Evolutionary conservation across 2,113 vertebrate genomes (phyloP), one percentile per base, ranked within the genome.

Genomic region (Lepus americanus): DNA sequence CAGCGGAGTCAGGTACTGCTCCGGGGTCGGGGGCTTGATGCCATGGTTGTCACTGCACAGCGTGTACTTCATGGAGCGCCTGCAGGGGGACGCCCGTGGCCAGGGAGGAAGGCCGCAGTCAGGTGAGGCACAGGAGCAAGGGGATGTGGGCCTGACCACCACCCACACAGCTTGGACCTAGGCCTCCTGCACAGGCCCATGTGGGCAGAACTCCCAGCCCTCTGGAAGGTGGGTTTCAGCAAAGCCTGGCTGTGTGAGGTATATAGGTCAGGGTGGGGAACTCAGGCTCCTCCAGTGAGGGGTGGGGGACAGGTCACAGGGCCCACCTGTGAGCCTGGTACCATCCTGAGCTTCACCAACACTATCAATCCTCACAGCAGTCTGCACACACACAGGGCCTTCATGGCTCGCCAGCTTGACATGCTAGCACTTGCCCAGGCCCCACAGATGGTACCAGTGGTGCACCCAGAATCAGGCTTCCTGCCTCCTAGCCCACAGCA

Each of bases 41-140:
- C 99, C 99, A 76, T 99, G 99, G 98, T 99, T 99, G 97, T 99
- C 99, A 0, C 99, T 99, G 98, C 99, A 99, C 27, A 99, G 99
- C 0, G 98, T 99, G 98, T 99, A 99, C 96, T 99, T 99, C 97
- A 98, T 97, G 69, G 99, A 98, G 80, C 99, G 99, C 97, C 99
- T 99, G 97, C 0, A 4, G 36, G 78, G 51, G 1, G 82, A 89
- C 23, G 59, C 64, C 83, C n/a, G 5, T 76, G 6, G 84, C 59
- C 9, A 3, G 7, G 61, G 22, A 67, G 73, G 27, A 64, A 20
- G 31, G 9, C 29, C 17, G 33, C 14, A 33, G 33, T n/a, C 1
- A 20, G 49, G 63, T n/a, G 2, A n/a, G 22, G n/a, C 33, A 13
- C 14, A 22, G 89, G 66, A 0, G 22, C 23, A 3, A 73, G 63